Percentiles rank a stretch among this genome's conserved stretches.
Evolutionary conservation across 1,140 invertebrate genomes (phyloP).

Genomic region (Penaeus chinensis): DNA sequence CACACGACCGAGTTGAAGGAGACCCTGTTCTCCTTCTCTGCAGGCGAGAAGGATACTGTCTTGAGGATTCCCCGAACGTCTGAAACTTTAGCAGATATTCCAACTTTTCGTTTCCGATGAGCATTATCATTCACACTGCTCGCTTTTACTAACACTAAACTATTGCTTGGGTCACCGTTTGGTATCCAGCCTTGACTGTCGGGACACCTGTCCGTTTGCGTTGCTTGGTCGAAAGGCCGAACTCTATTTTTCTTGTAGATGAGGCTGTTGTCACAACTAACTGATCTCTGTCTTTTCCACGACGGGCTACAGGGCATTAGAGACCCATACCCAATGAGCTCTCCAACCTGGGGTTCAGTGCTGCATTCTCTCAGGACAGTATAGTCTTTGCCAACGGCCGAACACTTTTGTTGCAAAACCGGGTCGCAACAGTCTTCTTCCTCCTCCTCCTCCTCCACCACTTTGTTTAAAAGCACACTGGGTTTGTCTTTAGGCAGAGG

Average conservation of each 20-base stretch:
- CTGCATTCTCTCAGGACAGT: background rate
- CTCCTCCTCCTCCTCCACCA: background rate
- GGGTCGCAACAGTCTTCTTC: background rate
- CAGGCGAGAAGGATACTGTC: conserved; percentile 22
- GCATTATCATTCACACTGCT: conserved; percentile 5
- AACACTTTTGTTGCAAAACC: background rate
- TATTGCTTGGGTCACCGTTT: conserved; percentile 19
- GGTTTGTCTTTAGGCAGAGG: background rate
- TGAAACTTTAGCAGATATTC: conserved; percentile 45
- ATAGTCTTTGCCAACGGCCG: background rate
- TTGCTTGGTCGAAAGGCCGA: background rate
- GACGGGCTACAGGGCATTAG: conserved; percentile 13
- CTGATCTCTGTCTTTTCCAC: background rate
- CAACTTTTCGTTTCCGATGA: conserved; percentile 36
- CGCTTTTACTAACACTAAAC: background rate
- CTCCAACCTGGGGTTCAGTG: background rate
- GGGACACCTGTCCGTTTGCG: background rate
- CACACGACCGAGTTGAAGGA: conserved; percentile 32
- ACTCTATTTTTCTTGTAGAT: background rate
- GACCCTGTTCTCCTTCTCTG: conserved; percentile 30
- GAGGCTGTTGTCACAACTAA: conserved; percentile 20
- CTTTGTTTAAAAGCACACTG: too few species aligned
- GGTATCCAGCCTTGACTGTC: conserved; percentile 34
- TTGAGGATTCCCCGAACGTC: conserved; percentile 47
- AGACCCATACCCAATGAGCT: conserved; percentile 49